Base-by-base conservation (phyloP, 2,888 invertebrate species). In the Lingula anatina region DNA sequence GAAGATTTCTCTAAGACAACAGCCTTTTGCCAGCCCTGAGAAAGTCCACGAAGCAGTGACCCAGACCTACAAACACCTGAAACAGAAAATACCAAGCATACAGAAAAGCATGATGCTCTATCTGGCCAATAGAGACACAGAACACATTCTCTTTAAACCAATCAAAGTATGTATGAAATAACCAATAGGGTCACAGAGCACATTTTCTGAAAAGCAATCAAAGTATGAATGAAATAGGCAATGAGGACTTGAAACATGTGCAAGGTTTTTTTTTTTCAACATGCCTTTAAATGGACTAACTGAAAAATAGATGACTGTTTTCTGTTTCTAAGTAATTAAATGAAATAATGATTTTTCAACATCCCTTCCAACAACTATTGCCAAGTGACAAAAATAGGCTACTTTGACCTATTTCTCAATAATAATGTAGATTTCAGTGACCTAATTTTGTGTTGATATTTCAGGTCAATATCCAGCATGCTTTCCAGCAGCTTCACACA, bases 111-210 rank as follows among this genome's bases (percentile, higher is more conserved):
- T 97, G 92, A 87, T 91, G 59, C 83, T 99, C 1, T 99, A 99
- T 76, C 81, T 99, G 47, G 91, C 96, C 15, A 97, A 96, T 76
- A 85, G 88, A 60, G 97, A 99, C 75, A 97, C 97, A 0, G 97
- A 99, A 76, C 90, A 92, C 64, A 96, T 99, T 66, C 82, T 99
- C 9, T 94, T 97, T 66, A 84, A 93, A 49, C 96, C 96, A 2
- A 89, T 97, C 44, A 86, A 90, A 78, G 90, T 89, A 71, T 73
- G 79, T 50, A 44, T 12, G 23, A 36, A 21, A n/a, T n/a, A n/a
- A n/a, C 96, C 15, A 97, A 96, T 76, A 85, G 88, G 60, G 97
- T 99, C 75, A 97, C 97, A 0, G 97, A 99, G 76, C 90, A 92
- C 64, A 96, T 99, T 66, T 82, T 99, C 9, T 94, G 97, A 66